A percentile compares a stretch with the other conserved stretches of the same genome.
phyloP scores from a whole-genome alignment of 2,797 vertebrate genomes.

The Eulemur albifrons region DNA sequence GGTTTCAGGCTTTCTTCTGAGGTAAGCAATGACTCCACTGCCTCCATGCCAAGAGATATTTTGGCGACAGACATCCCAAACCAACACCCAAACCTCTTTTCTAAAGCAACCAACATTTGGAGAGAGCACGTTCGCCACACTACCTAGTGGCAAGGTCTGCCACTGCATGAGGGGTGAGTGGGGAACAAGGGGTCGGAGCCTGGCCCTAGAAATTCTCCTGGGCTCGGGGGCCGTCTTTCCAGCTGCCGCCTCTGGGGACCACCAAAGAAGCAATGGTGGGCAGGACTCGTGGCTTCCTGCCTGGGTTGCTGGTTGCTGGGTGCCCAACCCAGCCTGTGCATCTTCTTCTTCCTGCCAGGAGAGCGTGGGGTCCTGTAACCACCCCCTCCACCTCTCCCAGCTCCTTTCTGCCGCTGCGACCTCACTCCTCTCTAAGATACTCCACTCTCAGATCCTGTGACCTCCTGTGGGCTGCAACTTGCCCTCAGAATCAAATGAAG shows the following conservation, averaged over 20 bases:
- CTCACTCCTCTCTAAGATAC: not conserved
- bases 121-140: fast-evolving
- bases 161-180: fast-evolving
- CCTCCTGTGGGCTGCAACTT: too few relatives aligned
- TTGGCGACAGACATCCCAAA: not conserved
- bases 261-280: not conserved
- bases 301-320: not conserved
- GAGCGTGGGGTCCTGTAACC: not conserved
- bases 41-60: not conserved
- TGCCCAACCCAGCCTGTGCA: not conserved
- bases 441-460: not conserved
- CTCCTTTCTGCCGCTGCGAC: not conserved
- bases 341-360: not conserved
- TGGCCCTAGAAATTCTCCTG: not conserved
- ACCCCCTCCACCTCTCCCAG: not conserved
- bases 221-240: not conserved
- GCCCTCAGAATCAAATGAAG: not conserved
- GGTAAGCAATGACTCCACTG: not conserved
- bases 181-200: not conserved
- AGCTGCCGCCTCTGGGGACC: not conserved
- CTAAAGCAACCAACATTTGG: not conserved
- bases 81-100: not conserved
- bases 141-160: not conserved
- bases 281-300: too few relatives aligned
- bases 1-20: not conserved